These are phyloP conservation scores for Brachyopa scutellaris DNA, from an alignment of 2,888 invertebrate genomes.

Conservation along the genomic window DNA sequence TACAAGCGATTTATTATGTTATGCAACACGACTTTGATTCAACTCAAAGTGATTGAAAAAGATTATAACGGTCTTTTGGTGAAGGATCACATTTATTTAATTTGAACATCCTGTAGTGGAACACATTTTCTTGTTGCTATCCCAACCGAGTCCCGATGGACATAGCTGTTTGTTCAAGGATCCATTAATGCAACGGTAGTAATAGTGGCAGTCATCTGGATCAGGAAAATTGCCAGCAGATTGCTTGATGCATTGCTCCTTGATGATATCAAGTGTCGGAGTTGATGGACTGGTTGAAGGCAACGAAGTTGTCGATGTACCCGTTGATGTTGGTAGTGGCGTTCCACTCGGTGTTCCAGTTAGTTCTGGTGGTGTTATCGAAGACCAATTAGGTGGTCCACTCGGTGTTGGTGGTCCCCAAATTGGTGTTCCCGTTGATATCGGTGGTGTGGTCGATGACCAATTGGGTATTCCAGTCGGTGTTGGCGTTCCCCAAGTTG, in stretches of 20 bases:
- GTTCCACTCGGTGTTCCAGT: too few species aligned
- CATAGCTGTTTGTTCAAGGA: conserved; percentile 11
- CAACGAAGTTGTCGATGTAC: not conserved
- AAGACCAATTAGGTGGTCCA: too few species aligned
- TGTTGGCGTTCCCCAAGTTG: not conserved
- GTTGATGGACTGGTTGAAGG: not conserved
- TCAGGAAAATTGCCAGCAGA: conserved; percentile 24
- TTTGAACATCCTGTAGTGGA: conserved; percentile 5
- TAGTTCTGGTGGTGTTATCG: too few species aligned
- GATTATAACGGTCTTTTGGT: too few species aligned
- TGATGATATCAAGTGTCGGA: not conserved
- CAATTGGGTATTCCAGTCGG: not conserved
- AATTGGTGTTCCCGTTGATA: too few species aligned
- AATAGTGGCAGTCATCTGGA: conserved; percentile 29
- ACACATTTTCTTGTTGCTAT: conserved; percentile 20
- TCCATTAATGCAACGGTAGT: conserved; percentile 45
- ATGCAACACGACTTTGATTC: too few species aligned
- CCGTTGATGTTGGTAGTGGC: not conserved
- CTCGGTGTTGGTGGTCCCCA: too few species aligned
- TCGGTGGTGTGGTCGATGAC: too few species aligned
- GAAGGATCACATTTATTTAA: too few species aligned
- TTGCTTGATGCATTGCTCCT: conserved; percentile 10
- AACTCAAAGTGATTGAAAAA: too few species aligned
- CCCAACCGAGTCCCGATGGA: conserved; percentile 39
- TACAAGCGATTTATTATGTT: too few species aligned